Base-by-base conservation (phyloP, 2,113 vertebrate genomes). In the Thamnophis sirtalis region DNA sequence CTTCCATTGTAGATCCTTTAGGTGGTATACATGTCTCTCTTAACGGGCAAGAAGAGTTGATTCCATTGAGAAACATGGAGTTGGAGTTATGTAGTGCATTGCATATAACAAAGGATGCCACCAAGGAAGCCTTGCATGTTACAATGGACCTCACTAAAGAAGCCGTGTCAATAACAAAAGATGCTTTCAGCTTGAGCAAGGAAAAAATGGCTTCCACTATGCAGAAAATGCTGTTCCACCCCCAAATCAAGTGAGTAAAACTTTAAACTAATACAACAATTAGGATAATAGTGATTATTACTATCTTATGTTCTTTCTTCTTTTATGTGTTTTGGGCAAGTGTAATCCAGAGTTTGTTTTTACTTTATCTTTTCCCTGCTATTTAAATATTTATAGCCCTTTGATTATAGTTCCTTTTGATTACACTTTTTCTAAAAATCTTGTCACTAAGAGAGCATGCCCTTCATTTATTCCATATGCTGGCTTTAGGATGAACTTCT, bases 61-160 rank as follows among this genome's bases (percentile, higher is more conserved):
- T 98, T 94, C 96, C 98, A 38, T 97, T 98, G 91, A 98, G 94
- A 90, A 97, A 97, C 96, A 96, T 98, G 86, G 99, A 99, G 94
- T 98, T 98, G 89, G 99, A 99, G 94, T 95, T 99, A 93, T 98
- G 98, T 5, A 99, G 97, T 63, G 98, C 99, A 0, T 97, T 99
- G 93, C 98, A 96, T 22, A 97, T 98, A 96, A 99, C 99, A 56
- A 99, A 98, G 96, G 99, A 98, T 5, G 98, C 97, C 92, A 99
- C 99, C 0, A 99, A 99, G 97, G 99, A 99, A 28, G 99, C 99
- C 50, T 93, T 99, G 13, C 98, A 97, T 0, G 98, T 97, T 89
- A 99, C 99, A 0, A 96, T 99, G 98, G 99, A 98, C 95, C 97
- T 99, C 95, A 99, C 99, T 95, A 99, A 99, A 95, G 99, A 99